Conservation (phyloP, 2,797 vertebrate species). For the Toxotes lorentzi region DNA sequence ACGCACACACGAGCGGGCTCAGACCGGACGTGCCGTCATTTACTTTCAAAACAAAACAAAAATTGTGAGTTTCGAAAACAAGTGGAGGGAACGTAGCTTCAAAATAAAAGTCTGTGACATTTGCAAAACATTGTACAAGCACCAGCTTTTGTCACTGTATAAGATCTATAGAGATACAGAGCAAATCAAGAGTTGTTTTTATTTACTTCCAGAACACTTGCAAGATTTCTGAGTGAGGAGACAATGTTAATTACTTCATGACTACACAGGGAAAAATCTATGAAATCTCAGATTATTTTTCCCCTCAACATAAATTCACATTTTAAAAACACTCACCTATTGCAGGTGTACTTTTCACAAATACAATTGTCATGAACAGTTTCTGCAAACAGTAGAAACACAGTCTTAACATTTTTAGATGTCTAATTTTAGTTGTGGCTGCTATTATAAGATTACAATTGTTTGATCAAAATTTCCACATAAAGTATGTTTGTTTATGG, state of each 20-base stretch:
- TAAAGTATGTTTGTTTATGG: not conserved
- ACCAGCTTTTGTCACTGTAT: not conserved
- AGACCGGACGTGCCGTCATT: not conserved
- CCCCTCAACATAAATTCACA: constrained; percentile 41
- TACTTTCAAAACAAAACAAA: constrained; percentile 36
- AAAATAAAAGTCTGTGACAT: constrained; percentile 49
- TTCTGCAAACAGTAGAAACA: constrained; percentile 59
- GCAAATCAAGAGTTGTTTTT: constrained; percentile 45
- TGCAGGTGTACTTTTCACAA: constrained; percentile 53
- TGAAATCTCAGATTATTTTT: constrained; percentile 35
- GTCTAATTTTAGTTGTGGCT: constrained; percentile 13
- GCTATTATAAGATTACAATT: constrained; percentile 2
- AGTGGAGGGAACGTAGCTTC: constrained; percentile 13
- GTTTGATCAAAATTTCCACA: constrained; percentile 12
- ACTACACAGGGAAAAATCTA: constrained; percentile 40
- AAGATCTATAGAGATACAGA: too few species aligned
- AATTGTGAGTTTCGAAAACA: not conserved
- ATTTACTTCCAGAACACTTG: constrained; percentile 67
- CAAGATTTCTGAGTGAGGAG: constrained; percentile 55
- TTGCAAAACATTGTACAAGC: not conserved
- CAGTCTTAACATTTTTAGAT: constrained; percentile 12
- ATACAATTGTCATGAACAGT: constrained; percentile 28
- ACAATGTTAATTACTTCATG: constrained; percentile 53
- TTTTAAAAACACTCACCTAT: constrained; percentile 56
- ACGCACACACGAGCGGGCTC: not conserved